These are phyloP conservation scores for Gobius niger DNA, from an alignment of 2,113 vertebrate species.

Conservation along the genomic window DNA sequence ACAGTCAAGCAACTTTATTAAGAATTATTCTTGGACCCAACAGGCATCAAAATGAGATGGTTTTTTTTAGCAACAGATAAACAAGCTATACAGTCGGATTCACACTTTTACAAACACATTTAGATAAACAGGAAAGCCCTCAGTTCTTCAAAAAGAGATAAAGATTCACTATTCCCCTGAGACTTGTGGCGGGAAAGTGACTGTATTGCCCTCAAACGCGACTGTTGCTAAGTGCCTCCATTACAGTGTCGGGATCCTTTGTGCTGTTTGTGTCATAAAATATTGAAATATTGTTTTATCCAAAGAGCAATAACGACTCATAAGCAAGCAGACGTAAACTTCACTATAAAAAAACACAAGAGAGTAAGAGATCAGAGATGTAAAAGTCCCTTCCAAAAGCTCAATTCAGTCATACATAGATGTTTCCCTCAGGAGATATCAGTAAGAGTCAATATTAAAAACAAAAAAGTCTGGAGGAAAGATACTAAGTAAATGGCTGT, in stretches of 20 bases:
- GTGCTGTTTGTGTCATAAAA: constrained; percentile 21
- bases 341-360: constrained; percentile 42
- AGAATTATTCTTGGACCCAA: too few species aligned
- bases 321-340: constrained; percentile 45
- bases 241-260: constrained; percentile 30
- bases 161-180: constrained; percentile 53
- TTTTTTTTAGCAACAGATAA: too few species aligned
- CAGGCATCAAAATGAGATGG: too few species aligned
- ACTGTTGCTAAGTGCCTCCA: constrained; percentile 36
- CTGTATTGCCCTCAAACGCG: constrained; percentile 36
- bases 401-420: constrained; percentile 30
- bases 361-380: constrained; percentile 52
- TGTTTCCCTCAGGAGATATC: not conserved
- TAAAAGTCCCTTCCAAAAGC: constrained; percentile 37
- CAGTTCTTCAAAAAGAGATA: constrained; percentile 44
- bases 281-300: constrained; percentile 33
- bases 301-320: constrained; percentile 37
- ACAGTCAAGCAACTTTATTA: too few species aligned
- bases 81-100: too few species aligned
- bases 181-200: constrained; percentile 34
- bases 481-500: too few species aligned
- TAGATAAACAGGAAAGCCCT: constrained; percentile 24
- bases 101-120: constrained; percentile 5
- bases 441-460: not conserved
- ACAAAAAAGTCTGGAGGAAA: too few species aligned